phyloP scores from a whole-genome alignment of 92 coral and sea anemone genomes.

The Paramuricea clavata region DNA sequence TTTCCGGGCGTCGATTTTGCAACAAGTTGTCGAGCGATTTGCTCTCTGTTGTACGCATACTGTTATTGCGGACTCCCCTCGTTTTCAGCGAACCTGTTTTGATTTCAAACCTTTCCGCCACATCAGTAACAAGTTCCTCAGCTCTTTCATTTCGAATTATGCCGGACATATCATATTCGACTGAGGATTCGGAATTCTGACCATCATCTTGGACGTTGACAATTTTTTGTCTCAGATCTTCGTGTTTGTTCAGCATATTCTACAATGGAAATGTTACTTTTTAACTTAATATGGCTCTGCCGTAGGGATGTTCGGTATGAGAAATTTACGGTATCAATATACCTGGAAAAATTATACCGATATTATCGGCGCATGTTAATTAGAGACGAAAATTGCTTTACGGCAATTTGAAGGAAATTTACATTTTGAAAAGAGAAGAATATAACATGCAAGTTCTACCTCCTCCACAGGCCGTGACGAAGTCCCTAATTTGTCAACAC shows the following conservation, averaged over 20 bases:
- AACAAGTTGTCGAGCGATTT: conserved; percentile 93
- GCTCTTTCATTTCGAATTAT: conserved; percentile 32
- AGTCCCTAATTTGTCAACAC: too few relatives aligned
- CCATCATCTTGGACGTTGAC: conserved; percentile 46
- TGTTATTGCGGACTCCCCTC: not conserved
- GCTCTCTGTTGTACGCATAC: conserved; percentile 82
- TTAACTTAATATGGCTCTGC: not conserved
- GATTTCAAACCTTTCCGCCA: conserved; percentile 51
- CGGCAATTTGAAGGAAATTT: too few relatives aligned
- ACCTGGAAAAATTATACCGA: too few relatives aligned
- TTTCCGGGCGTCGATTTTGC: conserved; percentile 45
- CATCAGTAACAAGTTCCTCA: conserved; percentile 49
- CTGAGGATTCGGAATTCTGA: conserved; percentile 26
- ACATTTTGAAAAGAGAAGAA: too few relatives aligned
- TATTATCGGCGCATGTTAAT: too few relatives aligned
- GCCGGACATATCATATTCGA: conserved; percentile 33
- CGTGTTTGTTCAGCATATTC: conserved; percentile 21
- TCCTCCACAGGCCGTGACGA: too few relatives aligned
- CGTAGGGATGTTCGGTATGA: too few relatives aligned
- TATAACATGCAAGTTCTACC: too few relatives aligned
- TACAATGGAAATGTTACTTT: not conserved
- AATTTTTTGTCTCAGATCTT: not conserved
- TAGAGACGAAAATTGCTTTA: too few relatives aligned
- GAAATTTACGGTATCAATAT: too few relatives aligned
- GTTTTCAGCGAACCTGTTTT: conserved; percentile 27